Base-by-base conservation (phyloP, 2,113 vertebrate species). In the Prolemur simus region DNA sequence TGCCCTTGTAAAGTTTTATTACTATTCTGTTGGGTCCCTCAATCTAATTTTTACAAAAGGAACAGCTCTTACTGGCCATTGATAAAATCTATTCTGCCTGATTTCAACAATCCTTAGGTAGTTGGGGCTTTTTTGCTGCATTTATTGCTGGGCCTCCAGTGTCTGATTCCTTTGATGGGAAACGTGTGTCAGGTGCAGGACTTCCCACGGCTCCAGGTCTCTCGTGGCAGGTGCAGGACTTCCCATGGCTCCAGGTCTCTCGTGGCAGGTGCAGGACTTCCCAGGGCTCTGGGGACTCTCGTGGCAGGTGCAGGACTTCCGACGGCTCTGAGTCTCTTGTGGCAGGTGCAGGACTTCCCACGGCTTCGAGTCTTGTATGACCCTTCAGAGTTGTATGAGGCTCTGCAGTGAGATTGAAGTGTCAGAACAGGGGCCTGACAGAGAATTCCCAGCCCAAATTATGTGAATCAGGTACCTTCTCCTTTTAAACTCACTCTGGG, bases 401-500 rank as follows among this genome's bases (percentile, higher is more conserved):
- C 23, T 77, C 86, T 52, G 4, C 34, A 13, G n/a, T 54, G 78
- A 89, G 78, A 21, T 25, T 1, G 6, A 8, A 18, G 42, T 21
- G 73, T 37, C 89, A 74, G 56, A n/a, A 39, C 3, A 49, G 32
- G 42, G 63, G 18, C n/a, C n/a, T 49, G 11, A 76, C 7, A 3
- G 39, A 8, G 58, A 66, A n/a, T 18, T 18, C 58, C 27, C 39
- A 25, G 18, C 29, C 20, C 5, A 64, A n/a, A 25, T 47, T 13
- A 15, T 25, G 18, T 76, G 29, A 32, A 20, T 32, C 32, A 15
- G 68, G 23, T 10, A n/a, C 15, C 32, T 1, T n/a, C 47, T 78
- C 64, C 49, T 92, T 87, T 84, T 13, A 90, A 71, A 88, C 52
- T 83, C 17, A 56, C 64, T 66, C 81, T 52, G 83, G 52, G 20